A percentile compares a stretch with the other conserved stretches of the same genome.
phyloP scores from a whole-genome alignment of 2,113 vertebrate species.

The Malurus elegans region DNA sequence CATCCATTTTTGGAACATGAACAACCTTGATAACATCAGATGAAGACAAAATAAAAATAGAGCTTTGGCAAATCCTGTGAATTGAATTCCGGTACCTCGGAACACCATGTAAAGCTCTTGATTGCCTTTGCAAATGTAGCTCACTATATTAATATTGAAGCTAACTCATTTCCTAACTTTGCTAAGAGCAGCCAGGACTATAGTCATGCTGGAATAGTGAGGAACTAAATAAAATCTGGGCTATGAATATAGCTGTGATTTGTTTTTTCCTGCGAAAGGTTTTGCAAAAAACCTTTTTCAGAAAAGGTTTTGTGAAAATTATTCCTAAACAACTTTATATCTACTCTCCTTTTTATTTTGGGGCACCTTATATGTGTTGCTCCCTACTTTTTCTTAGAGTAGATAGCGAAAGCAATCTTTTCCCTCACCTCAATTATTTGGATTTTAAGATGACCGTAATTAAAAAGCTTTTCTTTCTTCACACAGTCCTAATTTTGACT shows the following conservation, averaged over 20 bases:
- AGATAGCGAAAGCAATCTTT: background rate
- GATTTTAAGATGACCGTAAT: background rate
- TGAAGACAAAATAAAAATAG: constrained; percentile 69
- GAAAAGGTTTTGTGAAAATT: background rate
- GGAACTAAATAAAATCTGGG: background rate
- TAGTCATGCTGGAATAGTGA: background rate
- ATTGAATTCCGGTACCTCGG: constrained; percentile 39
- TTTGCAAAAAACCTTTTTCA: background rate
- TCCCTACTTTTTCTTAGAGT: background rate
- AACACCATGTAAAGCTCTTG: constrained; percentile 17
- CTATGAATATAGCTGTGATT: background rate
- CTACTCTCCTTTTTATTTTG: background rate
- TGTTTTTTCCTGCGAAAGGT: background rate
- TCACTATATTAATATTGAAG: constrained; percentile 23
- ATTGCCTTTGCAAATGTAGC: constrained; percentile 6
- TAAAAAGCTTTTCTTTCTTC: background rate
- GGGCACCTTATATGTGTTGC: background rate
- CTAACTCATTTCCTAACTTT: constrained; percentile 27
- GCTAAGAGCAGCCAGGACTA: background rate
- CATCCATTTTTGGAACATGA: constrained; percentile 67
- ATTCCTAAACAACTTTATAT: background rate
- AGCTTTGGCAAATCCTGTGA: constrained; percentile 45
- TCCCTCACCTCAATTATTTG: background rate
- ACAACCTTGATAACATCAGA: constrained; percentile 61
- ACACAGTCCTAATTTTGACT: background rate